Evolutionary conservation across 2,113 vertebrate genomes (phyloP), one percentile per base, ranked within the genome.

Genomic region (Seriola rivoliana): DNA sequence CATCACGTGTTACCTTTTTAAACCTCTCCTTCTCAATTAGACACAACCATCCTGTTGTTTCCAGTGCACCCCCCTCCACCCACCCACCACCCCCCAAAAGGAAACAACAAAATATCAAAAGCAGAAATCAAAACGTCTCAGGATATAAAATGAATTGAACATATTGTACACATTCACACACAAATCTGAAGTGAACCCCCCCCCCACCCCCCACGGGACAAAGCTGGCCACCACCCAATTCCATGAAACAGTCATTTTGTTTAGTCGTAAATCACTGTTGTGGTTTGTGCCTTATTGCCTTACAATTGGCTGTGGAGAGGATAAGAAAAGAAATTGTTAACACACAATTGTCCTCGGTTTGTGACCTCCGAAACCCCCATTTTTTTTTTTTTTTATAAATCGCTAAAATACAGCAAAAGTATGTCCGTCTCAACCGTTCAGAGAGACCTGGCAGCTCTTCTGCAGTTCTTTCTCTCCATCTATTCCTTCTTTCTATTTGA

Each of bases 231-330:
- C 58, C 65, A 72, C 82, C 88, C 85, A 89, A 90, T 84, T 84
- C 73, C 69, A 82, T 52, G 57, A 90, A 90, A 88, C 86, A 82
- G 90, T 92, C 72, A 85, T 91, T 92, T 87, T 89, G 80, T 89
- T 84, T 71, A 52, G 63, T 85, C 77, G 85, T 92, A 89, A 85
- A 89, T 87, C 86, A 90, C 84, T 76, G 71, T 80, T 82, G 82
- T 73, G 73, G 81, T 89, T 93, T 93, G 90, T 94, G 90, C 87
- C 88, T 91, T 89, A 91, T 91, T 93, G 85, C 89, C 86, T 87
- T 82, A 88, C 64, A 86, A 88, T 75, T 86, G 84, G 87, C 90
- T 68, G 71, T 82, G 75, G 83, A 81, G 80, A 90, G 86, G 57
- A 85, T 86, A 93, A 81, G 52, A 78, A 88, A 90, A 84, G 65